Percentiles rank a stretch among this genome's conserved stretches.
phyloP scores from a whole-genome alignment of 2,888 invertebrate species.

The Drosophila birchii region DNA sequence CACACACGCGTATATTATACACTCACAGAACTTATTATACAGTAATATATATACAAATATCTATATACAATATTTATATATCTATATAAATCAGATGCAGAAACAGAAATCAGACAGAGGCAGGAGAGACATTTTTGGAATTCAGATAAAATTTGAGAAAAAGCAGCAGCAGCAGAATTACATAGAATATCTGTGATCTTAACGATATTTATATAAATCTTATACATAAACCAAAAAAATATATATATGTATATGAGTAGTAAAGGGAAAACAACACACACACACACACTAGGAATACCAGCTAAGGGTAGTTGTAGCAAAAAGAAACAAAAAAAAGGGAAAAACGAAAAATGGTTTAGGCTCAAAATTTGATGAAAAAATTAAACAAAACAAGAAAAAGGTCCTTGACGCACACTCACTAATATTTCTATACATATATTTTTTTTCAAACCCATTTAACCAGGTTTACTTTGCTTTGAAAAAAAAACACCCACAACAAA shows the following conservation, averaged over 20 bases:
- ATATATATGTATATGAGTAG: slow-evolving; percentile 46
- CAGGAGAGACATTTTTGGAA: slow-evolving; percentile 38
- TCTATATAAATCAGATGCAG: slow-evolving; percentile 51
- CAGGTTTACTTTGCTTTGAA: slow-evolving; percentile 73
- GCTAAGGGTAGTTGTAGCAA: slow-evolving; percentile 35
- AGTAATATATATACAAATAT: slow-evolving; percentile 65
- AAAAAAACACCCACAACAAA: slow-evolving; percentile 2
- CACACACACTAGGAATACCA: slow-evolving; percentile 30
- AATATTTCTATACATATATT: neutral
- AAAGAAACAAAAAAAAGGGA: neutral
- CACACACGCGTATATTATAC: slow-evolving; percentile 44
- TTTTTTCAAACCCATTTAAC: slow-evolving; percentile 33
- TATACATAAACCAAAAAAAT: slow-evolving; percentile 55
- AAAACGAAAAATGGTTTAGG: slow-evolving; percentile 21
- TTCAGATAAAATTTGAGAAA: slow-evolving; percentile 42
- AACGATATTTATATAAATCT: slow-evolving; percentile 83
- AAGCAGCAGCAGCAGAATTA: slow-evolving; percentile 73
- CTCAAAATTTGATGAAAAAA: slow-evolving; percentile 7
- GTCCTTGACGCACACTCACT: slow-evolving; percentile 22
- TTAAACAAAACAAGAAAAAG: neutral
- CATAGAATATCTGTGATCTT: slow-evolving; percentile 85
- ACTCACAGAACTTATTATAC: slow-evolving; percentile 64
- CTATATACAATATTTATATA: slow-evolving; percentile 57
- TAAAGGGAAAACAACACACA: slow-evolving; percentile 26
- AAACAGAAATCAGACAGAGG: slow-evolving; percentile 22